These are phyloP conservation scores for Dicerorhinus sumatrensis DNA, from an alignment of 2,113 vertebrate genomes.

Conservation along the genomic window DNA sequence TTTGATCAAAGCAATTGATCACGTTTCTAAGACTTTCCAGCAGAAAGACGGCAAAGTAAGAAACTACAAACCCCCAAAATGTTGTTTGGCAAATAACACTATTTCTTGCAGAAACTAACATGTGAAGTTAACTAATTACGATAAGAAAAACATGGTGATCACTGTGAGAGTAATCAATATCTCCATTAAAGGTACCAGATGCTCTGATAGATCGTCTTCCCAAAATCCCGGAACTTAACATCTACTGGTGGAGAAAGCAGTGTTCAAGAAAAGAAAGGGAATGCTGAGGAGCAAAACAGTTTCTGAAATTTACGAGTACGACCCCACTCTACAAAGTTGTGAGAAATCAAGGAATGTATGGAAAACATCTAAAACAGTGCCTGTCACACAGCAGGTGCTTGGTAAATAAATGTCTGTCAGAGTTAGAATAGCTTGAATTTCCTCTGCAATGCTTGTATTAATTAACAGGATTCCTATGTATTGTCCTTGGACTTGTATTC, in stretches of 20 bases:
- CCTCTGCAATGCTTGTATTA: neutral
- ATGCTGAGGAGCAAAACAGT: neutral
- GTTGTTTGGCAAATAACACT: neutral
- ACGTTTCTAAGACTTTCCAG: neutral
- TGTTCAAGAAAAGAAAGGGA: slow-evolving; percentile 89
- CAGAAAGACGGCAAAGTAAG: neutral
- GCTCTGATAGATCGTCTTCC: slow-evolving; percentile 89
- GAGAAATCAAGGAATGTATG: accelerated
- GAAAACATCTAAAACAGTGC: neutral
- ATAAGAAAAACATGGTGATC: neutral
- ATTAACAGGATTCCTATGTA: neutral
- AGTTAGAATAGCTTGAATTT: no score
- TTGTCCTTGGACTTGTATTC: neutral
- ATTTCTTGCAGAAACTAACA: neutral
- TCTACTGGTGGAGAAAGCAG: slow-evolving; percentile 87
- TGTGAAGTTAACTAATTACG: neutral
- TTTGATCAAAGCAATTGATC: neutral
- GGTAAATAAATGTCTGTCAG: neutral
- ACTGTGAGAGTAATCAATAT: neutral
- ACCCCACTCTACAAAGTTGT: no score
- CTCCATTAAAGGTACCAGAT: slow-evolving; percentile 87
- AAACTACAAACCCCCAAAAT: neutral
- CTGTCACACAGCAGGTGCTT: no score
- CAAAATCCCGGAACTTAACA: slow-evolving; percentile 89
- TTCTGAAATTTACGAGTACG: neutral